Conservation (phyloP, 2,797 vertebrate genomes). For the Thunnus albacares region DNA sequence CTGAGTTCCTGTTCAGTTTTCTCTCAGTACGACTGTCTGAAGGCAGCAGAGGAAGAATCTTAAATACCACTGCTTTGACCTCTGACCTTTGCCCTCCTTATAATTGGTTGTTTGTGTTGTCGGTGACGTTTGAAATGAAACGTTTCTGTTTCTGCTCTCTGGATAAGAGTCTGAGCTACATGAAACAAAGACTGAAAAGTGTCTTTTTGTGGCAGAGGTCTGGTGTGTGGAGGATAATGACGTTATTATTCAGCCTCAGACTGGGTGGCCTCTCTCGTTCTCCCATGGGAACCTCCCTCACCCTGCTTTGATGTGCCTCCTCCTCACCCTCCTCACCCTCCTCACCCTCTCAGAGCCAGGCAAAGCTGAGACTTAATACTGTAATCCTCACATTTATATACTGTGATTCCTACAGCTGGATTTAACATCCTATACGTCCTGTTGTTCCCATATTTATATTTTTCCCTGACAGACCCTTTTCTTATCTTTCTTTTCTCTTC, state of each 20-base stretch:
- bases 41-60: neutral
- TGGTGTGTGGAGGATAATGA: slow-evolving; percentile 43
- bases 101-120: neutral
- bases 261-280: slow-evolving; percentile 46
- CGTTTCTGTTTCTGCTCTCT: neutral
- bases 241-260: slow-evolving; percentile 51
- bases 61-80: slow-evolving; percentile 2
- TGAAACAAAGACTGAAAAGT: slow-evolving; percentile 13
- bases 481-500: no score
- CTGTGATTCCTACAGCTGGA: slow-evolving; percentile 9
- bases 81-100: slow-evolving; percentile 14
- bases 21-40: neutral
- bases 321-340: neutral
- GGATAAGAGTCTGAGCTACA: neutral
- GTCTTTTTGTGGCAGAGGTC: slow-evolving; percentile 15
- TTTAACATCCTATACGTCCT: neutral
- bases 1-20: no score
- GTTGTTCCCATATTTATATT: neutral
- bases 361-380: slow-evolving; percentile 13
- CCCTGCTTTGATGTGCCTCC: slow-evolving; percentile 36
- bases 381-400: slow-evolving; percentile 22
- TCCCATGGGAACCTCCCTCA: slow-evolving; percentile 57
- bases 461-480: neutral
- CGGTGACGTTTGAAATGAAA: neutral
- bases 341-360: slow-evolving; percentile 7